Base-by-base conservation (phyloP, 2,797 vertebrate species). In the Diceros bicornis region DNA sequence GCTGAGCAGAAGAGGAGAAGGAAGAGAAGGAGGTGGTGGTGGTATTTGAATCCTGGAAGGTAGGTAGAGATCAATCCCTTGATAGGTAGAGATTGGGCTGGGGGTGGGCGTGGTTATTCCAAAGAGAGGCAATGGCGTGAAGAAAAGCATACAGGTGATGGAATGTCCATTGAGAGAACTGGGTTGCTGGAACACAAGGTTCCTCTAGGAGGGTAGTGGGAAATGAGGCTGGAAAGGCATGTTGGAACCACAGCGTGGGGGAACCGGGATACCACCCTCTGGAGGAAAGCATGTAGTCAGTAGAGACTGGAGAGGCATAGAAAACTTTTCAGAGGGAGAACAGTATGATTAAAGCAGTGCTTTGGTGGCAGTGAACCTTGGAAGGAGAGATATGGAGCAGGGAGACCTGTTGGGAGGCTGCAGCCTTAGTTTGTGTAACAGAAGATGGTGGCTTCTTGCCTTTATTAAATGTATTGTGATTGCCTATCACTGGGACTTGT, bases 391-490 rank as follows among this genome's bases (percentile, higher is more conserved):
- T 41, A 37, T 62, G 34, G 41, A 59, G 25, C 34, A 59, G 34
- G 6, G 62, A 84, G 37, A 83, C 21, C 18, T 64, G 6, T 59
- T 20, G 93, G 84, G 75, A 69, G 75, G 47, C 71, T 57, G 7
- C 21, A 37, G 50, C 44, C 25, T 79, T 50, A 32, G 59, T 77
- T 61, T 37, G 29, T 69, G 6, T 50, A 37, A 66, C 32, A 90
- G 72, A 82, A 89, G 64, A 77, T 41, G 34, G 66, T 52, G 20
- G 5, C 44, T 10, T 79, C 27, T 75, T 92, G 90, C 37, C 68
- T 94, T 87, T 37, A 77, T 75, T 75, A 89, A 90, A 75, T 34
- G 34, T 59, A n/a, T 66, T 74, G 44, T 91, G 93, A 87, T 87
- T 32, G 78, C 32, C 34, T 66, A 11, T 97, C 61, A 12, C 4